Conservation (phyloP, 2,888 invertebrate species). For the Cephus nigrinus region DNA sequence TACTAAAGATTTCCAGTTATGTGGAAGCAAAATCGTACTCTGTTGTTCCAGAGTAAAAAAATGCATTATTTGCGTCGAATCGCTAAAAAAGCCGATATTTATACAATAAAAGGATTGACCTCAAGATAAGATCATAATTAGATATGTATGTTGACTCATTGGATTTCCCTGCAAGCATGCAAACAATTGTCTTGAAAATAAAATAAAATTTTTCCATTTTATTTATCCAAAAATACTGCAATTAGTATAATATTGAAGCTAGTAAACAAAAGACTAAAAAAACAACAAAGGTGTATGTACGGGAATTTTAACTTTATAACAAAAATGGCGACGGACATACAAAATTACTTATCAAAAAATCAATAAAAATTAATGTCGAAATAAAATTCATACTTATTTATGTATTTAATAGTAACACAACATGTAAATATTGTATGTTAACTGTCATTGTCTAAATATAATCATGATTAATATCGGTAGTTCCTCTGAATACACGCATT, state of each 20-base stretch:
- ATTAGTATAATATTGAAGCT: background rate
- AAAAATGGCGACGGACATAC: background rate
- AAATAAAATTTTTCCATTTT: background rate
- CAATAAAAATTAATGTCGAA: background rate
- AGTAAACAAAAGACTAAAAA: constrained; percentile 2
- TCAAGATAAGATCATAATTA: background rate
- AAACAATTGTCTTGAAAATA: background rate
- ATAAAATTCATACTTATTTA: background rate
- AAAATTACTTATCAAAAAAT: background rate
- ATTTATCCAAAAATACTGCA: background rate
- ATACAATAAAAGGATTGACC: background rate
- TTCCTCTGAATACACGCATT: background rate
- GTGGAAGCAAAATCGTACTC: constrained; percentile 1
- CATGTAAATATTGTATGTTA: background rate
- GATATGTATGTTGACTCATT: background rate
- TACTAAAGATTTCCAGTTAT: background rate
- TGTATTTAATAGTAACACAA: background rate
- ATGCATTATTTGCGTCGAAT: background rate
- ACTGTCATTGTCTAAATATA: background rate
- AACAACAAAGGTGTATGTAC: background rate
- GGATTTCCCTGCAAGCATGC: background rate
- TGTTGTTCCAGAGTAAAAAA: background rate
- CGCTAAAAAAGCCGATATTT: background rate
- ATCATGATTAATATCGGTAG: background rate
- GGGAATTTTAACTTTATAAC: background rate